phyloP scores from a whole-genome alignment of 2,797 vertebrate species.

The Parotocinclus haroldoi region DNA sequence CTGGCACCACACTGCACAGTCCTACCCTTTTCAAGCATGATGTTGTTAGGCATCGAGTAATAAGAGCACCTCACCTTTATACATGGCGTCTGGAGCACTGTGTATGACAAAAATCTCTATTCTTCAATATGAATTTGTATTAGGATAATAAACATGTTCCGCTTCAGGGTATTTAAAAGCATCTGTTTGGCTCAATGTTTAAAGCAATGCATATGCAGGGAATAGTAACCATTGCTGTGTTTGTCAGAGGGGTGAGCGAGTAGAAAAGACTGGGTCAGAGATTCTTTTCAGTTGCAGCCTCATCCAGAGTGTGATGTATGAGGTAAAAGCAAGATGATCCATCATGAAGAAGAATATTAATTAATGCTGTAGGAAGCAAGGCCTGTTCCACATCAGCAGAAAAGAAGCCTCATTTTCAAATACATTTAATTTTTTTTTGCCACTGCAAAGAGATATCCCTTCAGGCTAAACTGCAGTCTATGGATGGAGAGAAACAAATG shows the following conservation, averaged over 20 bases:
- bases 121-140: conserved; percentile 48
- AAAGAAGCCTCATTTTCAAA: conserved; percentile 1
- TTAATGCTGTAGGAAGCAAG: conserved; percentile 73
- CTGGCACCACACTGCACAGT: background rate
- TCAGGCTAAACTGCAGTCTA: conserved; percentile 41
- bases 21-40: background rate
- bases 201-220: conserved; percentile 10
- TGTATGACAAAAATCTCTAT: conserved; percentile 46
- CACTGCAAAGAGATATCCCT: conserved; percentile 13
- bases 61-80: conserved; percentile 16
- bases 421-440: conserved; percentile 28
- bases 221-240: conserved; percentile 16
- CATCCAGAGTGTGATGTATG: conserved; percentile 71
- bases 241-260: conserved; percentile 42
- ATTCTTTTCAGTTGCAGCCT: conserved; percentile 55
- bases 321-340: conserved; percentile 68
- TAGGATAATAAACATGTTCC: conserved; percentile 41
- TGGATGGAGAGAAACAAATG: conserved; percentile 31
- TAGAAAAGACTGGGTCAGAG: conserved; percentile 33
- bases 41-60: conserved; percentile 12
- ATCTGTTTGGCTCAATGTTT: conserved; percentile 16
- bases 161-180: conserved; percentile 11
- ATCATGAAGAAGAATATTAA: conserved; percentile 71
- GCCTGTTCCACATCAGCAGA: conserved; percentile 67
- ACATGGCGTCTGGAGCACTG: conserved; percentile 26